Percentiles rank a stretch among this genome's conserved stretches.
phyloP scores from a whole-genome alignment of 2,113 vertebrate genomes.

The Micromys minutus region DNA sequence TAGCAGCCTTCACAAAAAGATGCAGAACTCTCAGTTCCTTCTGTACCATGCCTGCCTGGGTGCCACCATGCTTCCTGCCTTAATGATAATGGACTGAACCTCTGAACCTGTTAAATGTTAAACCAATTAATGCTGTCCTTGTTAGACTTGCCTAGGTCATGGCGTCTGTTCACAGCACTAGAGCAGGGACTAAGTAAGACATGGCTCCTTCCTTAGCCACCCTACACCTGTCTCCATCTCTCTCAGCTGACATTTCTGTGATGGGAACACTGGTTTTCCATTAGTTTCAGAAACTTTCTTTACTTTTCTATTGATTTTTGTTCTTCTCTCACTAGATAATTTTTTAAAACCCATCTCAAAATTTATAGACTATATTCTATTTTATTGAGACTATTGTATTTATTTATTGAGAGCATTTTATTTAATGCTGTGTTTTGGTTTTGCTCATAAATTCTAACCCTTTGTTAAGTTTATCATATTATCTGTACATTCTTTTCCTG shows the following conservation, averaged over 20 bases:
- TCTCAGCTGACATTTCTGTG: background rate
- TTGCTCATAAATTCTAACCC: background rate
- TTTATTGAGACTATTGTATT: background rate
- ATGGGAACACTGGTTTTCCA: no score
- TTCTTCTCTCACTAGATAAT: background rate
- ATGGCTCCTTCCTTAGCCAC: background rate
- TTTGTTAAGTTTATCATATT: background rate
- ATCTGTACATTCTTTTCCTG: background rate
- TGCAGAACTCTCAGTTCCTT: no score
- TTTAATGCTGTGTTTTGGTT: background rate
- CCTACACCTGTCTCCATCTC: background rate
- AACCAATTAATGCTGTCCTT: no score
- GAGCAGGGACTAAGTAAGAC: background rate
- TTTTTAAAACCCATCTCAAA: background rate
- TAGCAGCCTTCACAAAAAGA: no score
- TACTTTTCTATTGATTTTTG: background rate
- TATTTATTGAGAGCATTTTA: no score
- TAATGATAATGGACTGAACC: no score
- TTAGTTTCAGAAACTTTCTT: background rate
- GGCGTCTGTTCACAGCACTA: background rate
- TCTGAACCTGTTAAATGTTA: no score
- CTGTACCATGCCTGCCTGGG: no score
- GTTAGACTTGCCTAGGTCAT: background rate
- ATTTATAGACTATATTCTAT: background rate
- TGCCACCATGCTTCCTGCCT: no score